phyloP scores from a whole-genome alignment of 1,140 invertebrate species.

The Potamilus streckersoni region DNA sequence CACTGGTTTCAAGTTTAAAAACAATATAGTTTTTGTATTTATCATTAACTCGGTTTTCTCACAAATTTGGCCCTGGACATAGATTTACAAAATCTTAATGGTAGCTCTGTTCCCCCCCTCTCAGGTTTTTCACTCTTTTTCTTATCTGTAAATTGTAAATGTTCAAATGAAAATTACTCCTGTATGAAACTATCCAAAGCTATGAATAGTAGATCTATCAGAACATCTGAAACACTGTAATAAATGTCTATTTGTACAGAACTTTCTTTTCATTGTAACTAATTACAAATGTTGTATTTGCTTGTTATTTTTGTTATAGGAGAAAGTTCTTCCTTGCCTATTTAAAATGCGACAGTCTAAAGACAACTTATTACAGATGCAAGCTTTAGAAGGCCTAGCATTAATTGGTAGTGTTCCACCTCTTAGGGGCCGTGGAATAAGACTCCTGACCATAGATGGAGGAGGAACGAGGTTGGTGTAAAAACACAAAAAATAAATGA shows the following conservation, averaged over 20 bases:
- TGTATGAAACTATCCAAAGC: not conserved
- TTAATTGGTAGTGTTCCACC: constrained; percentile 81
- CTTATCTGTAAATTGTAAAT: not conserved
- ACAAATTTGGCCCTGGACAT: no score
- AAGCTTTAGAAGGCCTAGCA: constrained; percentile 71
- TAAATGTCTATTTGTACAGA: not conserved
- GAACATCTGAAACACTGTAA: not conserved
- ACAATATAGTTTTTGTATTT: no score
- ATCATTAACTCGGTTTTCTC: no score
- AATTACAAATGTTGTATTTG: not conserved
- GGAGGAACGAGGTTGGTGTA: constrained; percentile 79
- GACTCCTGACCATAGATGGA: constrained; percentile 91
- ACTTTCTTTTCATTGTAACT: not conserved
- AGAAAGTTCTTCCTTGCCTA: constrained; percentile 75
- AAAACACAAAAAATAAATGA: no score
- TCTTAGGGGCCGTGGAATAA: constrained; percentile 79
- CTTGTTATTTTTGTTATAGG: constrained; percentile 65
- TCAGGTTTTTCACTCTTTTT: not conserved
- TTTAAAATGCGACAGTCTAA: constrained; percentile 67
- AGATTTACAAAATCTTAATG: no score
- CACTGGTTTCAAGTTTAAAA: no score
- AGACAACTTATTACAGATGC: constrained; percentile 31
- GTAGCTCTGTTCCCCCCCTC: not conserved
- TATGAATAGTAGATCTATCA: not conserved
- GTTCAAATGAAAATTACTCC: not conserved